Conservation (phyloP, 2,797 vertebrate species). For the Hipposideros larvatus region DNA sequence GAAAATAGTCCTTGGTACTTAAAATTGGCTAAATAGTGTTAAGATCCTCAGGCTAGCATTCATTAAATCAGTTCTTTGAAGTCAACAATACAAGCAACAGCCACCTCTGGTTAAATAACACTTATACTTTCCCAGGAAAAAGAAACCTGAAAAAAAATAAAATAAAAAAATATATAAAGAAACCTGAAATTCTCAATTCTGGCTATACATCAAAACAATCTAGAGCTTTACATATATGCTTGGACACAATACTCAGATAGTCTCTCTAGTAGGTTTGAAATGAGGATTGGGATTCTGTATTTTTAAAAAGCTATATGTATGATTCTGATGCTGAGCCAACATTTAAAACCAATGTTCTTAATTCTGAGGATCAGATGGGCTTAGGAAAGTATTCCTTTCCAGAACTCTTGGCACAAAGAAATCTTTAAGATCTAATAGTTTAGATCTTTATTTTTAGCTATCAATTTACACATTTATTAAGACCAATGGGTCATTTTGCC, state of each 20-base stretch:
- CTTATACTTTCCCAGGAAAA: background rate
- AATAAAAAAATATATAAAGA: background rate
- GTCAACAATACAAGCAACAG: background rate
- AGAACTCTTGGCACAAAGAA: background rate
- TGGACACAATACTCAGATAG: background rate
- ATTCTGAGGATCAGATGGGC: background rate
- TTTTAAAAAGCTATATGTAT: background rate
- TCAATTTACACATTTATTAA: background rate
- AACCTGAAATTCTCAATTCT: background rate
- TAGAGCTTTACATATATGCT: background rate
- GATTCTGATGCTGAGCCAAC: background rate
- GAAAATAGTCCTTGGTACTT: background rate
- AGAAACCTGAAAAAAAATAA: background rate
- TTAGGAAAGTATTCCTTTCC: background rate
- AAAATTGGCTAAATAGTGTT: background rate
- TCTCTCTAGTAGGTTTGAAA: background rate
- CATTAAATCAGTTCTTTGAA: background rate
- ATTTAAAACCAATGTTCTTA: constrained; percentile 20
- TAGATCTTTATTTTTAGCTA: background rate
- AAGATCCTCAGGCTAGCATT: background rate
- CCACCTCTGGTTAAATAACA: background rate
- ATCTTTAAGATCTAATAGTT: background rate
- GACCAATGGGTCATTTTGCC: background rate
- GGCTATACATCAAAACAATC: background rate
- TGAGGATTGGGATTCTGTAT: background rate